Evolutionary conservation across 2,888 invertebrate genomes (phyloP), one percentile per base, ranked within the genome.

Genomic region (Bellardia pandia): DNA sequence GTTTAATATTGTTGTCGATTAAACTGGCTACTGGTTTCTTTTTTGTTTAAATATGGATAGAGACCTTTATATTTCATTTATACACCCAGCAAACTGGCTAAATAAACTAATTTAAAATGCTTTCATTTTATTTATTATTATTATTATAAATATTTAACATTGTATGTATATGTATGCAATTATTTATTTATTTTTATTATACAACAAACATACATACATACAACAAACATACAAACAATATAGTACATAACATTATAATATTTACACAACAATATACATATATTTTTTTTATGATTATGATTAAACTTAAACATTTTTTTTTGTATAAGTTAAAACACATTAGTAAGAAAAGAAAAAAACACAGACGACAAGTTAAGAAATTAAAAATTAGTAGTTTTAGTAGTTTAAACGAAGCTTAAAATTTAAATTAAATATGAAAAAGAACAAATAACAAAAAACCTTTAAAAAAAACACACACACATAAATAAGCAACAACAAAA

Each of bases 131-230:
- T 78, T 80, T 85, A 80, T 84, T 81, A 62, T 23, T 72, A 71
- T 62, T 53, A 71, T 62, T 53, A 71, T 58, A 51, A 23, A 64
- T 72, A 76, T 51, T 74, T 82, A 56, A 23, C 37, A 80, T 79
- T n/a, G n/a, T 84, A 71, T 16, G 60, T 78, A 78, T 85, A 86
- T 88, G 84, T 89, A 89, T 88, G 84, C 79, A 83, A 87, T 89
- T 89, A 88, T 84, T 90, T 86, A 89, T 86, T 89, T 88, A 89
- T 89, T 86, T 85, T 79, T 79, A 79, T 76, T 85, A 66, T 78
- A 82, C 45, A 82, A 76, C 51, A 74, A 48, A 80, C 30, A 85
- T 16, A 80, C 79, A 86, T 51, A 86, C 60, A 81, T 64, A 88
- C 37, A 37, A 37, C 37, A 45, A 9, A 40, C 79, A 88, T 56